Evolutionary conservation across 2,888 invertebrate genomes (phyloP).

Genomic region (Meteorus colon): DNA sequence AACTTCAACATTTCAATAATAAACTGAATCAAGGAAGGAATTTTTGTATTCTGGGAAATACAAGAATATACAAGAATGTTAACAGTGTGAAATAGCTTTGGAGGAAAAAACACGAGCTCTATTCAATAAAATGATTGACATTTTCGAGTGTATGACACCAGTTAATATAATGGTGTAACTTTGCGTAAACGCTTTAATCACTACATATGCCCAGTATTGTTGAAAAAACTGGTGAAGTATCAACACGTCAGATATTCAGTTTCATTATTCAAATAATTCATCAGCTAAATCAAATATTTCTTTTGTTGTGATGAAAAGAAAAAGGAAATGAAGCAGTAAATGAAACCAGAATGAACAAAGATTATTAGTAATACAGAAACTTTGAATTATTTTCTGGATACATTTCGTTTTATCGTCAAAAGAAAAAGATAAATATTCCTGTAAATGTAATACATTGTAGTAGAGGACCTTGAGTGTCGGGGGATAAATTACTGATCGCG

Average conservation of each 20-base stretch:
- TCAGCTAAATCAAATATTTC: not conserved
- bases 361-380: not conserved
- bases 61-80: not conserved
- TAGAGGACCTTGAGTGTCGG: not conserved
- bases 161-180: constrained; percentile 26
- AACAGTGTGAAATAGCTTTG: constrained; percentile 1
- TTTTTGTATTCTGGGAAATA: not conserved
- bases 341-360: not conserved
- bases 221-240: constrained; percentile 24
- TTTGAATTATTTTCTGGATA: not conserved
- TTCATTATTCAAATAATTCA: not conserved
- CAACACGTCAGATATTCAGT: not conserved
- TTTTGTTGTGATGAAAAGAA: not conserved
- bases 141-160: not conserved
- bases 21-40: not conserved
- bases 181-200: constrained; percentile 27
- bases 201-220: constrained; percentile 18
- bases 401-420: not conserved
- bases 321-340: not conserved
- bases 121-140: constrained; percentile 32
- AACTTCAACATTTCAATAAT: not conserved
- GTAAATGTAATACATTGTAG: not conserved
- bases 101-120: constrained; percentile 10
- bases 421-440: not conserved
- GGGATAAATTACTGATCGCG: not conserved